Percentiles rank a stretch among this genome's conserved stretches.
Evolutionary conservation across 2,797 vertebrate genomes (phyloP).

Genomic region (Anabas testudineus): DNA sequence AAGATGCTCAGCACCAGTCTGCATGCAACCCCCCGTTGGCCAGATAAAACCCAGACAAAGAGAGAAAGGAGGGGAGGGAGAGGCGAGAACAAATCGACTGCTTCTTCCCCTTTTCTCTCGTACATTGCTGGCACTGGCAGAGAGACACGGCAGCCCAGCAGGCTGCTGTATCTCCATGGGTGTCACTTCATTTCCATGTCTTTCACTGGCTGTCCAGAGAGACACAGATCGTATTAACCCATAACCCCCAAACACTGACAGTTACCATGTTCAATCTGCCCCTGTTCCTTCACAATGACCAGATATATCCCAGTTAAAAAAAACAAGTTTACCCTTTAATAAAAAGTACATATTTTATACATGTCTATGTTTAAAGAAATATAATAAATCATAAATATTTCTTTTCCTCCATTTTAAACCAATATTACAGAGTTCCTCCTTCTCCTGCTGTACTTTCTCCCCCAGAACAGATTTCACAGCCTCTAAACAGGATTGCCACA

Average conservation of each 20-base stretch:
- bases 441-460: slow-evolving; percentile 17
- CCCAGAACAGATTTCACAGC: slow-evolving; percentile 70
- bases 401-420: not conserved
- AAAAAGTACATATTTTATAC: too few species aligned
- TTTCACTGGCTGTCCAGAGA: slow-evolving; percentile 73
- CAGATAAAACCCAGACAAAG: slow-evolving; percentile 84
- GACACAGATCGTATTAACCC: slow-evolving; percentile 74
- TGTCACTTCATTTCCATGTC: slow-evolving; percentile 81
- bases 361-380: too few species aligned
- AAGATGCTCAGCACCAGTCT: slow-evolving; percentile 73
- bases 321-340: not conserved
- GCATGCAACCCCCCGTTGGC: slow-evolving; percentile 75
- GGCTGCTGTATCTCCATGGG: slow-evolving; percentile 79
- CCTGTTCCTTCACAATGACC: slow-evolving; percentile 27
- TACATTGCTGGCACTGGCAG: slow-evolving; percentile 70
- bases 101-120: slow-evolving; percentile 69
- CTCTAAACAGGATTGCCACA: slow-evolving; percentile 82
- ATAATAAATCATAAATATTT: not conserved
- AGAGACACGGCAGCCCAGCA: slow-evolving; percentile 75
- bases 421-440: slow-evolving; percentile 9
- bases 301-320: not conserved
- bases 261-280: slow-evolving; percentile 52
- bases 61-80: slow-evolving; percentile 69
- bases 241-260: slow-evolving; percentile 66
- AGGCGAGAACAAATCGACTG: slow-evolving; percentile 77